Percentiles rank a stretch among this genome's conserved stretches.
These are phyloP conservation scores for Malacoraja senta DNA, from an alignment of 2,797 vertebrate genomes.

Conservation along the genomic window DNA sequence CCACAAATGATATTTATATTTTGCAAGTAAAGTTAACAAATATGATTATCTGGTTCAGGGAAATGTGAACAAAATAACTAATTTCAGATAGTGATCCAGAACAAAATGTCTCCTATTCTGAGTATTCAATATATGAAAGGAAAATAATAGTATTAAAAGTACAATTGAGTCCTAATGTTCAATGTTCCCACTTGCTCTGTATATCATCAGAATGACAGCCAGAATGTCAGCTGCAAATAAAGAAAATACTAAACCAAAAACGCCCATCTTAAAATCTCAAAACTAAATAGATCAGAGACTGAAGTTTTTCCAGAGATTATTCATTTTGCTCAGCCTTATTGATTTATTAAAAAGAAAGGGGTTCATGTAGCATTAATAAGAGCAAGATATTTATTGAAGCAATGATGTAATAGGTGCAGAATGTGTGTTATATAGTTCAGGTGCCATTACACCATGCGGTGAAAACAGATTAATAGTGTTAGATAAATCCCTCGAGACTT, in stretches of 20 bases:
- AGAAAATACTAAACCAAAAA: constrained; percentile 1
- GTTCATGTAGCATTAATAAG: constrained; percentile 31
- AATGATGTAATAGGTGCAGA: constrained; percentile 32
- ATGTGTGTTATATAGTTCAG: constrained; percentile 35
- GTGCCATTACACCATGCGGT: constrained; percentile 28
- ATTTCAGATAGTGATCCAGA: background rate
- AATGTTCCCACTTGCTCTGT: background rate
- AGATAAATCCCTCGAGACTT: constrained; percentile 27
- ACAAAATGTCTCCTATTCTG: background rate
- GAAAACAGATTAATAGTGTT: constrained; percentile 37
- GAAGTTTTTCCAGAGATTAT: background rate
- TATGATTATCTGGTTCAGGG: background rate
- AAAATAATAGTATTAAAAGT: background rate
- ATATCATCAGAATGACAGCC: background rate
- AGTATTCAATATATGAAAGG: background rate
- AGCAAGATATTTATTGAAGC: constrained; percentile 35
- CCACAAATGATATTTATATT: too few relatives aligned
- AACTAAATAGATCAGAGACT: background rate
- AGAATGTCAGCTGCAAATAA: background rate
- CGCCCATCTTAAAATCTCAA: constrained; percentile 4
- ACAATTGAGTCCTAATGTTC: background rate
- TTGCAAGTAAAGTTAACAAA: too few relatives aligned
- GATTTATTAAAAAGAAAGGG: constrained; percentile 18
- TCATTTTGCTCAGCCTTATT: constrained; percentile 25
- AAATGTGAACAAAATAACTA: background rate